A percentile compares a stretch with the other conserved stretches of the same genome.
Evolutionary conservation across 2,888 invertebrate genomes (phyloP).

Genomic region (Spilosoma lubricipeda): DNA sequence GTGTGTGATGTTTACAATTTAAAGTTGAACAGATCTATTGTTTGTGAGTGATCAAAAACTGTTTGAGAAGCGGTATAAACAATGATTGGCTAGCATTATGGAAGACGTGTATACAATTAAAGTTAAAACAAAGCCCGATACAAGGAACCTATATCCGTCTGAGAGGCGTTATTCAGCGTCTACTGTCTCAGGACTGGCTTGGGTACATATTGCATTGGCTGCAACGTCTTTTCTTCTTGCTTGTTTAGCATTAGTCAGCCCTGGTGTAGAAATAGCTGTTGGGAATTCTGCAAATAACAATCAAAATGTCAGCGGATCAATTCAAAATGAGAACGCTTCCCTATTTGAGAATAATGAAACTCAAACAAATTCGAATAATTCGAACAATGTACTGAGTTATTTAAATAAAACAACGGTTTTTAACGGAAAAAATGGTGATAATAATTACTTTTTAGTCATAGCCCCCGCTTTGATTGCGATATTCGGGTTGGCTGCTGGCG

Average conservation of each 20-base stretch:
- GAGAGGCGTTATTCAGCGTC: slow-evolving; percentile 89
- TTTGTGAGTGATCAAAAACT: slow-evolving; percentile 31
- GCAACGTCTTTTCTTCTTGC: slow-evolving; percentile 86
- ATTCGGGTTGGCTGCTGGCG: slow-evolving; percentile 82
- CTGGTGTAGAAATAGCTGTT: slow-evolving; percentile 50
- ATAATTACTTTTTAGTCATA: slow-evolving; percentile 71
- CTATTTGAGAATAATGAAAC: slow-evolving; percentile 35
- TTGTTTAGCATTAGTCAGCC: slow-evolving; percentile 80
- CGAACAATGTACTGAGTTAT: slow-evolving; percentile 44
- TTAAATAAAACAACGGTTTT: slow-evolving; percentile 41
- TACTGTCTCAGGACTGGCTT: slow-evolving; percentile 88
- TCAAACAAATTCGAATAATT: slow-evolving; percentile 35
- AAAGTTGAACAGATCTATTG: slow-evolving; percentile 29
- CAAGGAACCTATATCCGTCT: slow-evolving; percentile 87
- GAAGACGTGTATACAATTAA: slow-evolving; percentile 90
- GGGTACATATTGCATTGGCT: slow-evolving; percentile 88
- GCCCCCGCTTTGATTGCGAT: slow-evolving; percentile 83
- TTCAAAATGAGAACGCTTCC: slow-evolving; percentile 31
- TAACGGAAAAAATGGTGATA: slow-evolving; percentile 45
- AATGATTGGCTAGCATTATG: slow-evolving; percentile 74
- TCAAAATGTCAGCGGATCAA: slow-evolving; percentile 23
- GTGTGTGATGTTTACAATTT: slow-evolving; percentile 18
- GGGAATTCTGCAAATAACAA: slow-evolving; percentile 31
- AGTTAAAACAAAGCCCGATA: slow-evolving; percentile 87
- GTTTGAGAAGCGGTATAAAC: slow-evolving; percentile 48